These are phyloP conservation scores for Halictus ligatus DNA, from an alignment of 2,888 invertebrate species.

Conservation along the genomic window DNA sequence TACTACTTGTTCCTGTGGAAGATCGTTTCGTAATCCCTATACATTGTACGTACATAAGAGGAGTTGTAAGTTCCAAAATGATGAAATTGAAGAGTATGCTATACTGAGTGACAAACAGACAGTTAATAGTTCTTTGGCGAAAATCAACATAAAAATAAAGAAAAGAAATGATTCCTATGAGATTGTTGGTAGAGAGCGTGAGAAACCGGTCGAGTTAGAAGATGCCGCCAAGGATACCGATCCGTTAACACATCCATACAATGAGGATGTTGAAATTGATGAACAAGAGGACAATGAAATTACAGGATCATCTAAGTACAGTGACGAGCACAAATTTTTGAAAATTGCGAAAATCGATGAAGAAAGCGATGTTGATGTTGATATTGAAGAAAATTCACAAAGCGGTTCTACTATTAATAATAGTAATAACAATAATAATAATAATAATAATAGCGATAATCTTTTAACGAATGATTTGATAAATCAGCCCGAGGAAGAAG, in stretches of 20 bases:
- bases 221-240: conserved; percentile 59
- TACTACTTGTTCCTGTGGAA: conserved; percentile 74
- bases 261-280: conserved; percentile 47
- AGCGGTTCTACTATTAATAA: conserved; percentile 1
- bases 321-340: conserved; percentile 72
- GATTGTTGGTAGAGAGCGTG: conserved; percentile 76
- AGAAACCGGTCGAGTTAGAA: conserved; percentile 64
- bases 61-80: conserved; percentile 65
- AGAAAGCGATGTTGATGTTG: conserved; percentile 76
- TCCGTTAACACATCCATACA: conserved; percentile 51
- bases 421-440: not conserved
- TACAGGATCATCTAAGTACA: conserved; percentile 64
- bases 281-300: not conserved
- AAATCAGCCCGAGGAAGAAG: not conserved
- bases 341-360: conserved; percentile 71
- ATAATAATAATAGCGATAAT: conserved; percentile 8
- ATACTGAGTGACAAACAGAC: not conserved
- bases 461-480: not conserved
- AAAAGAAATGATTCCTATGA: conserved; percentile 82
- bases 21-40: conserved; percentile 75
- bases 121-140: conserved; percentile 34
- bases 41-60: conserved; percentile 75
- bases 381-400: conserved; percentile 72
- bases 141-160: conserved; percentile 81
- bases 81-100: conserved; percentile 16